Evolutionary conservation across 2,113 vertebrate species (phyloP).

Genomic region (Sylvia atricapilla): DNA sequence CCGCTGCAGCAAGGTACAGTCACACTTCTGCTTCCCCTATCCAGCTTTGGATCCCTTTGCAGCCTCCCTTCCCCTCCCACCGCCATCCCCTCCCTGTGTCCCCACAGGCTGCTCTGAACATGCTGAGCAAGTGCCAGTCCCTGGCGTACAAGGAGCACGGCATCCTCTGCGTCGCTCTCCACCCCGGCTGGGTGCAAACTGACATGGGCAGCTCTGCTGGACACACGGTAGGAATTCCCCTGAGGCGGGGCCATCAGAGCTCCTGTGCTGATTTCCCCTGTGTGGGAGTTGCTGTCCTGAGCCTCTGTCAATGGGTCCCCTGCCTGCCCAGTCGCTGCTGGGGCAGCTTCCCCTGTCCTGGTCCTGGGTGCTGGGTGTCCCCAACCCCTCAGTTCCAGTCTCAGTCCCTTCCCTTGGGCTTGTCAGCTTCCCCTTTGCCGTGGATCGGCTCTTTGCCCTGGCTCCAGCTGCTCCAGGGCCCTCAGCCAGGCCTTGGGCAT

Average conservation of each 20-base stretch:
- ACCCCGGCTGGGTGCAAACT: background rate
- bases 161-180: background rate
- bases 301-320: too few species aligned
- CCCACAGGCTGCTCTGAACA: background rate
- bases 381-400: fast-evolving
- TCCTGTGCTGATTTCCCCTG: background rate
- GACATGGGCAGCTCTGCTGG: background rate
- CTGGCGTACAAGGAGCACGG: background rate
- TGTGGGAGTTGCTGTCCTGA: background rate
- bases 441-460: background rate
- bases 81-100: background rate
- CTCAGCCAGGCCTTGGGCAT: background rate
- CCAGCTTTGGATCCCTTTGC: background rate
- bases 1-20: background rate
- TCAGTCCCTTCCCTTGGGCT: background rate
- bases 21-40: background rate
- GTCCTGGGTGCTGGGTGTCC: background rate
- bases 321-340: background rate
- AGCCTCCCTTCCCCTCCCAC: background rate
- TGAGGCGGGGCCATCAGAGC: fast-evolving
- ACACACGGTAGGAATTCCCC: background rate
- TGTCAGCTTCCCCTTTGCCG: background rate
- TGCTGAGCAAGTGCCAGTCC: background rate
- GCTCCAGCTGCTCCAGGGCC: background rate
- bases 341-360: background rate